Conservation (phyloP, 2,888 invertebrate genomes). For the Xestia ashworthii region DNA sequence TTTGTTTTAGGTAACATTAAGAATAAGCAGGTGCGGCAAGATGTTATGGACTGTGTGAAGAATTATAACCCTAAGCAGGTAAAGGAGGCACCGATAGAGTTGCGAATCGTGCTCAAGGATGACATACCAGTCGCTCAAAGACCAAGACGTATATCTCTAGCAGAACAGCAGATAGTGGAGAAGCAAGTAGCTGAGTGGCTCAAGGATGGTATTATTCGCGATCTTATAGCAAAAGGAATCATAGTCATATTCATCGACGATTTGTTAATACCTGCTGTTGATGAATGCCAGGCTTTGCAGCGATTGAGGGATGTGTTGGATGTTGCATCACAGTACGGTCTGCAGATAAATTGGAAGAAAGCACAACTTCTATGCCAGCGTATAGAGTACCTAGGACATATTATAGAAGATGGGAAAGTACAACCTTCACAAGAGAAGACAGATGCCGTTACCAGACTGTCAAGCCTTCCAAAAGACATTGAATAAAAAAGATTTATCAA, state of each 20-base stretch:
- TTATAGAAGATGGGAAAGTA: conserved; percentile 45
- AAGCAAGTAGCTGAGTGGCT: conserved; percentile 9
- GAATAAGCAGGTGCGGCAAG: too few species aligned
- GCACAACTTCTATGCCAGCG: not conserved
- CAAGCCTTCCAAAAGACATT: conserved; percentile 22
- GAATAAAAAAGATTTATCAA: conserved; percentile 17
- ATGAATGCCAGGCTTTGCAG: not conserved
- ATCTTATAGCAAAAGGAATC: not conserved
- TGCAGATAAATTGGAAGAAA: conserved; percentile 49
- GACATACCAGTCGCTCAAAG: too few species aligned
- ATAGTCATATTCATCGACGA: not conserved
- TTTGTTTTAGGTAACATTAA: too few species aligned
- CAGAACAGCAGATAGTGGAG: not conserved
- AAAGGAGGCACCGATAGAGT: too few species aligned
- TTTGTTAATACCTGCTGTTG: not conserved
- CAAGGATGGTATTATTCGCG: not conserved
- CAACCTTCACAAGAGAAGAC: conserved; percentile 23
- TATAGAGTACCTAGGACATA: conserved; percentile 62
- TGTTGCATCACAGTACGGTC: conserved; percentile 40
- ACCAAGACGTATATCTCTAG: too few species aligned
- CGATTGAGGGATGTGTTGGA: conserved; percentile 26
- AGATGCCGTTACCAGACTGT: conserved; percentile 22
- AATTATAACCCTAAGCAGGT: too few species aligned
- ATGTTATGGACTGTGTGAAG: too few species aligned
- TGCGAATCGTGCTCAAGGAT: too few species aligned